Evolutionary conservation across 2,888 invertebrate species (phyloP).

Genomic region (Synergus itoensis): DNA sequence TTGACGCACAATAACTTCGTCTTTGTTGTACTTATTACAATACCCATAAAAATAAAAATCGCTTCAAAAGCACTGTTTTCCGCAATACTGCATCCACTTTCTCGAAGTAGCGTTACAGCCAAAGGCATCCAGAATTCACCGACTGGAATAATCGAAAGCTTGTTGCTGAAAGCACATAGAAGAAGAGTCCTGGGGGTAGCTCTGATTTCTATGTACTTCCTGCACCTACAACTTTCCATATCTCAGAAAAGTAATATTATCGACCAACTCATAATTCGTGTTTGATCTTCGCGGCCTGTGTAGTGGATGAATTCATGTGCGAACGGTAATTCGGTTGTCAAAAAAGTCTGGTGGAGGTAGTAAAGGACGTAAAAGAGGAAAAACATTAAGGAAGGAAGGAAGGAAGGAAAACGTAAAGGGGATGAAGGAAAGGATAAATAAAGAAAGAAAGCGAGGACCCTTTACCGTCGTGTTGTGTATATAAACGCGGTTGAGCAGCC

Average conservation of each 20-base stretch:
- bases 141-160: constrained; percentile 41
- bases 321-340: constrained; percentile 15
- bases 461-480: constrained; percentile 22
- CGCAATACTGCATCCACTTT: constrained; percentile 5
- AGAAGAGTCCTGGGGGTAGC: constrained; percentile 5
- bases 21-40: not conserved
- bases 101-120: constrained; percentile 18
- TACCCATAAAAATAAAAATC: constrained; percentile 1
- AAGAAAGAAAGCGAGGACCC: constrained; percentile 13
- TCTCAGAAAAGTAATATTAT: constrained; percentile 19
- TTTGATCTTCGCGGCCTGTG: constrained; percentile 15
- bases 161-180: constrained; percentile 32
- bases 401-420: not conserved
- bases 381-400: not conserved
- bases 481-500: constrained; percentile 46
- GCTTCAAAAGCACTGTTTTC: not conserved
- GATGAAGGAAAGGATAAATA: not conserved
- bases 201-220: constrained; percentile 23
- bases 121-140: constrained; percentile 30
- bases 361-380: not conserved
- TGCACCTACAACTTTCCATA: constrained; percentile 34
- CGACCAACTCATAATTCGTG: constrained; percentile 23
- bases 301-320: constrained; percentile 5
- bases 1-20: not conserved
- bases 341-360: constrained; percentile 25